Percentiles rank a stretch among this genome's conserved stretches.
Evolutionary conservation across 2,113 vertebrate genomes (phyloP).

Genomic region (Catharus minimus): DNA sequence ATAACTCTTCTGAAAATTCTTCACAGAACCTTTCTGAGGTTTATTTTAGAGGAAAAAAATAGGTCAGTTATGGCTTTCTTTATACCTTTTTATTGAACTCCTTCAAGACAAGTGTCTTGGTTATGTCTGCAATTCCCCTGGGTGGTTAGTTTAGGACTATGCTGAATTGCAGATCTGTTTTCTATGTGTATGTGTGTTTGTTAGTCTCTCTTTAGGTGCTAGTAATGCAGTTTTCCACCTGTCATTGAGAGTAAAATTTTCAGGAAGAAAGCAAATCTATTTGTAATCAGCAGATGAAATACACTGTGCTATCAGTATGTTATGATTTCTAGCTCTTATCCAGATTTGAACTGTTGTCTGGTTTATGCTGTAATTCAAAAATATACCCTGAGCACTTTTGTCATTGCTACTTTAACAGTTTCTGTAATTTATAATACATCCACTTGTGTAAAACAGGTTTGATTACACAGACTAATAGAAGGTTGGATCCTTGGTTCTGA

Average conservation of each 20-base stretch:
- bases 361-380: not conserved
- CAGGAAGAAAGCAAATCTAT: not conserved
- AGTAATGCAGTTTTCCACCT: not conserved
- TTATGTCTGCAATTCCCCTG: not conserved
- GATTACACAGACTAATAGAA: not conserved
- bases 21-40: not conserved
- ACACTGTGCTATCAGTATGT: not conserved
- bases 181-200: not conserved
- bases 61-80: not conserved
- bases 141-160: not conserved
- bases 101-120: not conserved
- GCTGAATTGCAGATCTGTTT: not conserved
- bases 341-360: not conserved
- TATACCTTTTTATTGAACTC: not conserved
- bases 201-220: not conserved
- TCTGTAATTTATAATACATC: not conserved
- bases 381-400: not conserved
- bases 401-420: not conserved
- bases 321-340: not conserved
- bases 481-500: not conserved
- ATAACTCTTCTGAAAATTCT: not conserved
- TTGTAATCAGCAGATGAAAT: not conserved
- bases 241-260: not conserved
- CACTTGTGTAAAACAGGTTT: not conserved
- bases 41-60: not conserved